Conservation (phyloP, 2,797 vertebrate species). For the Lepilemur septentrionalis region DNA sequence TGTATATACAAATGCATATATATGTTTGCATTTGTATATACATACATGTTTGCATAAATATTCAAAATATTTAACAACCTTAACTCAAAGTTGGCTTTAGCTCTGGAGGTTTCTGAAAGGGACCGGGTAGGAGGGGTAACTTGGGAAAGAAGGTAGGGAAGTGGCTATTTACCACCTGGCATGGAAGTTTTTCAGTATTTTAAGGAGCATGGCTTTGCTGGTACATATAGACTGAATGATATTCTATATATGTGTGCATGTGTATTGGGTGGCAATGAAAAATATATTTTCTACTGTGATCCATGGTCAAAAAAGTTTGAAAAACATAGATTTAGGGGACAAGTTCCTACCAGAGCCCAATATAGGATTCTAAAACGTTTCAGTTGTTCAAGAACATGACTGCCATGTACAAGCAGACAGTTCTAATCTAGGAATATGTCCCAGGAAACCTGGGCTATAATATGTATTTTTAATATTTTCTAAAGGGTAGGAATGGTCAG, state of each 20-base stretch:
- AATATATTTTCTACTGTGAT: background rate
- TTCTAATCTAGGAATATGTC: background rate
- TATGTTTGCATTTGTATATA: too few species aligned
- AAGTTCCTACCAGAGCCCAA: background rate
- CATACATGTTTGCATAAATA: background rate
- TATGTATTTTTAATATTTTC: conserved; percentile 26
- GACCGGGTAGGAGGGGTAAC: background rate
- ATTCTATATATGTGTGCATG: background rate
- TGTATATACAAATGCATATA: too few species aligned
- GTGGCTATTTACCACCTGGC: background rate
- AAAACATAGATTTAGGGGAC: background rate
- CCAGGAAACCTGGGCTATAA: background rate
- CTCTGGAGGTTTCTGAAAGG: conserved; percentile 34
- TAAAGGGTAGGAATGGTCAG: background rate
- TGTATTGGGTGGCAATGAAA: background rate
- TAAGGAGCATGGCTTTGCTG: background rate
- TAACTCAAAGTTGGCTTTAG: conserved; percentile 12
- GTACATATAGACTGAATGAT: background rate
- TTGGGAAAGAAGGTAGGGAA: background rate
- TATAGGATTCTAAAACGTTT: conserved; percentile 31
- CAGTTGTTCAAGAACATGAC: background rate
- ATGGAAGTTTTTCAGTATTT: conserved; percentile 16
- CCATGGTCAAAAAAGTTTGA: background rate
- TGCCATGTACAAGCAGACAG: background rate
- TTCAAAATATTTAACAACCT: conserved; percentile 20